Base-by-base conservation (phyloP, 2,797 vertebrate genomes). In the Enteromius fasciolatus region DNA sequence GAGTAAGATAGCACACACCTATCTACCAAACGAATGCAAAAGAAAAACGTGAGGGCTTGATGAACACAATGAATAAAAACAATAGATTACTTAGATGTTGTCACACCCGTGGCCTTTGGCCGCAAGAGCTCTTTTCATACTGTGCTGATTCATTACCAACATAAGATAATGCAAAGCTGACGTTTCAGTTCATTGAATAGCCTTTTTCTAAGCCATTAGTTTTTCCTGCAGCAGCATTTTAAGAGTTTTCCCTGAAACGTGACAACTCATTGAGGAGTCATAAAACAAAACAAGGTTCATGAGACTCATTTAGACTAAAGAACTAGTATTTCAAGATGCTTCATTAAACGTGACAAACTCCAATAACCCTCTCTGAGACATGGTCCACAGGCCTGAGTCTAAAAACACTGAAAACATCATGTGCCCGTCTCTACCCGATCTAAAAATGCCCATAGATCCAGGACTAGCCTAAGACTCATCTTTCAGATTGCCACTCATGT, bases 391-490 rank as follows among this genome's bases (percentile, higher is more conserved):
- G 61, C 44, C 41, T 3, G 8, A 52, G 18, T 72, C 36, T 57
- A 72, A 76, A 41, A 50, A n/a, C 12, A 69, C 14, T 15, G 25
- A 33, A 85, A 78, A 85, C 84, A 86, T 61, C 28, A 59, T 81
- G 82, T 82, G 67, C 82, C 48, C 15, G 28, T 36, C 72, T 50
- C 50, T 79, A 50, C 79, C 54, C 25, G 31, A 68, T 83, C 85
- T 87, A 86, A 87, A 89, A 84, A 84, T 70, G 85, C 76, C 68
- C 46, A 44, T 57, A 25, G 36, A 69, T 39, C 41, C 68, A 83
- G 67, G 52, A 69, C 76, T 54, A 44, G 75, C 67, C 64, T 72
- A 28, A 52, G 70, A 76, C 74, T 87, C 78, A 54, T 81, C 77
- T 87, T 81, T 82, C 85, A 85, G 17, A 69, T 48, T 10, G 41